Evolutionary conservation across 2,888 invertebrate species (phyloP), one percentile per base, ranked within the genome.

Genomic region (Lasioglossum calceatum): DNA sequence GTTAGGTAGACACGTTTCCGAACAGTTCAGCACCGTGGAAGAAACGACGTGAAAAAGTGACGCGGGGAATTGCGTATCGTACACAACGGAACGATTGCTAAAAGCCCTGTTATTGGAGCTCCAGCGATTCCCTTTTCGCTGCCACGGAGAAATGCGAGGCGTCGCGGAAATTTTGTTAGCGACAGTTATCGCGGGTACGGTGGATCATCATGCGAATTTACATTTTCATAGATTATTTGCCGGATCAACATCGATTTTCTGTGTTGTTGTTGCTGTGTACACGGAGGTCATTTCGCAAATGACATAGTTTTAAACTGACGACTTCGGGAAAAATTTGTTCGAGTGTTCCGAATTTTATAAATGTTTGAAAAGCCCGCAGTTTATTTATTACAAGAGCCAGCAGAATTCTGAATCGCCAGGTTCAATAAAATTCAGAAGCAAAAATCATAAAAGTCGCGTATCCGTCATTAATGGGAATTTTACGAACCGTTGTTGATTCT

Each of bases 1-100:
- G 85, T 82, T 85, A 82, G 82, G 50, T 47, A 50, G 79, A 72
- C 61, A 72, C 77, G 75, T 82, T 77, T 36, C 77, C 23, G n/a
- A 61, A 73, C 77, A 27, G 14, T 36, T 54, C 39, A 64, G 44
- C 39, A 72, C 44, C 54, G 71, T 54, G 32, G 61, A 71, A 42
- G 70, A n/a, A 47, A 32, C 36, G 50, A 42, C 39, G 32, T 27
- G 47, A 75, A 36, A 74, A 74, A 77, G 36, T 77, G 67, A 61
- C 42, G 16, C 61, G 36, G 27, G 12, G 50, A 81, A 44, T 76
- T 67, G 80, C 67, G 50, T 80, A 32, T 67, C 47, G 64, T 64
- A 23, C 50, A 10, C 75, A 50, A 75, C 39, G 39, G 19, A 39
- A 64, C 32, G 75, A 47, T 80, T 76, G n/a, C 81, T 75, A 47